These are phyloP conservation scores for Loriculus beryllinus DNA, from an alignment of 2,797 vertebrate genomes.

Conservation along the genomic window DNA sequence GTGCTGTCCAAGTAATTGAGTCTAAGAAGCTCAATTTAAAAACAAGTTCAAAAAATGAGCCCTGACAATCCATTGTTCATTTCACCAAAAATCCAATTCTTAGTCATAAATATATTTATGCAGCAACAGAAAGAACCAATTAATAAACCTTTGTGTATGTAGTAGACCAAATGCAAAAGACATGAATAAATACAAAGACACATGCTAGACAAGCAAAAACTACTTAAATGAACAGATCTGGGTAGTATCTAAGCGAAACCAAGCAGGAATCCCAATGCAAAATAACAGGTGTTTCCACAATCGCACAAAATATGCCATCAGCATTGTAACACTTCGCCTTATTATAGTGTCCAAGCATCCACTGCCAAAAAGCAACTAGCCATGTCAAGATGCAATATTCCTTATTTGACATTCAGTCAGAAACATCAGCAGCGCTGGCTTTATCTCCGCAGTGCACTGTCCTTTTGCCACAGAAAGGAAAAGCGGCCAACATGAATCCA, in stretches of 20 bases:
- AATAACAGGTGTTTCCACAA: slow-evolving; percentile 75
- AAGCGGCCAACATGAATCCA: neutral
- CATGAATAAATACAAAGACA: slow-evolving; percentile 48
- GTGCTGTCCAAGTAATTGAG: neutral
- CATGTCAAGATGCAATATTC: slow-evolving; percentile 73
- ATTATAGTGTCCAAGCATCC: slow-evolving; percentile 78
- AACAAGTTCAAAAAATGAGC: neutral
- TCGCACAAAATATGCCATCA: slow-evolving; percentile 69
- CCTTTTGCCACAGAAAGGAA: slow-evolving; percentile 52
- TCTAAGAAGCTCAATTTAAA: neutral
- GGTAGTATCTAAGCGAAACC: slow-evolving; percentile 55
- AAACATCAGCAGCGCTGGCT: slow-evolving; percentile 35
- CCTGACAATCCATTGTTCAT: neutral
- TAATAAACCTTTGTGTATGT: slow-evolving; percentile 62
- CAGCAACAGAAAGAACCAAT: slow-evolving; percentile 80
- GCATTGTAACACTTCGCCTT: slow-evolving; percentile 72
- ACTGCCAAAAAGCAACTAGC: slow-evolving; percentile 66
- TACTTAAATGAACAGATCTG: slow-evolving; percentile 46
- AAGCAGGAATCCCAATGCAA: slow-evolving; percentile 68
- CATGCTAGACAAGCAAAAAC: slow-evolving; percentile 77
- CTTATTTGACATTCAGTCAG: slow-evolving; percentile 59
- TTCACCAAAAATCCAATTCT: neutral
- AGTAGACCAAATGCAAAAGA: slow-evolving; percentile 54
- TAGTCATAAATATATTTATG: slow-evolving; percentile 47
- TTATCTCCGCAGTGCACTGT: neutral